Conservation (phyloP, 2,888 invertebrate species). For the Plebejus argus region DNA sequence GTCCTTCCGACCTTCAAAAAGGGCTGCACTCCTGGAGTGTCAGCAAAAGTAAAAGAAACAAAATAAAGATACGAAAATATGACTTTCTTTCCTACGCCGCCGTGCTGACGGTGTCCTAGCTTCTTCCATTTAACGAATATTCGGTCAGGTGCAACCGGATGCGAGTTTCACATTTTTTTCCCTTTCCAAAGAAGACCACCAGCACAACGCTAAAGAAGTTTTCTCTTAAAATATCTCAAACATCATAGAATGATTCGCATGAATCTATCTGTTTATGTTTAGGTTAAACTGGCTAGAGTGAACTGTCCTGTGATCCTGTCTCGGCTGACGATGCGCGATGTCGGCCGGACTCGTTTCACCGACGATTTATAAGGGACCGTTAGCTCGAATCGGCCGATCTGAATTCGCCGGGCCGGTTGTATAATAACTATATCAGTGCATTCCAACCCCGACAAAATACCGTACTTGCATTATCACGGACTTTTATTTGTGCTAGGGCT, state of each 20-base stretch:
- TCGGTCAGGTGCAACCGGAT: too few relatives aligned
- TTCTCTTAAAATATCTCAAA: neutral
- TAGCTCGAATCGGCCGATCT: conserved; percentile 43
- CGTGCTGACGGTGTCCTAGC: too few relatives aligned
- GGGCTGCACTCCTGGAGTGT: too few relatives aligned
- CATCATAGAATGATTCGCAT: neutral
- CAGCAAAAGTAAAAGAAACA: too few relatives aligned
- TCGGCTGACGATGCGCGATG: conserved; percentile 48
- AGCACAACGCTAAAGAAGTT: too few relatives aligned
- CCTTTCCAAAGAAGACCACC: too few relatives aligned
- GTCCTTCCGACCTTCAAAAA: too few relatives aligned
- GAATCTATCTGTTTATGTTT: neutral
- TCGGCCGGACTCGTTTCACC: conserved; percentile 44
- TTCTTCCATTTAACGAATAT: too few relatives aligned
- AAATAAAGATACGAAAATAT: too few relatives aligned
- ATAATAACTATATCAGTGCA: conserved; percentile 28
- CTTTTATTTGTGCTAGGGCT: conserved; percentile 9
- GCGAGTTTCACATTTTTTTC: too few relatives aligned
- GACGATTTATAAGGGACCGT: conserved; percentile 46
- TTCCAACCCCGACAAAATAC: conserved; percentile 22
- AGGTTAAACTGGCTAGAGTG: conserved; percentile 39
- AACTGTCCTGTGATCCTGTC: conserved; percentile 44
- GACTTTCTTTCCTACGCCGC: too few relatives aligned
- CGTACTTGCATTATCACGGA: neutral
- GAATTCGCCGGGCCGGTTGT: conserved; percentile 27